Percentiles rank a stretch among this genome's conserved stretches.
These are phyloP conservation scores for Phortica okadai DNA, from an alignment of 2,888 invertebrate species.

Conservation along the genomic window DNA sequence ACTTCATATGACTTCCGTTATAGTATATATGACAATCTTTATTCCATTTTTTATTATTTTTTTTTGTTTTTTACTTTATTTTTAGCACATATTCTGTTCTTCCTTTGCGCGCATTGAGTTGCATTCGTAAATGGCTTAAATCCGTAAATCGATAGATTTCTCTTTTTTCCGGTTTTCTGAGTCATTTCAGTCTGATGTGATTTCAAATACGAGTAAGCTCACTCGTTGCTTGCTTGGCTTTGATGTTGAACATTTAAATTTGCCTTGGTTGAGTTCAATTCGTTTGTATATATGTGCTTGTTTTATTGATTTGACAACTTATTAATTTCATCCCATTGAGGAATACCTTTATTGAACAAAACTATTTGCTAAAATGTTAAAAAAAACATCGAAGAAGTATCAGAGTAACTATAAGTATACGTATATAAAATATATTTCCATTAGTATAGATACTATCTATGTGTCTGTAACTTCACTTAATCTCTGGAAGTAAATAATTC, in stretches of 20 bases:
- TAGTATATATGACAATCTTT: neutral
- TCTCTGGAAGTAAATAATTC: no score
- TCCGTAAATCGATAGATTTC: conserved; percentile 59
- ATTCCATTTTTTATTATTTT: neutral
- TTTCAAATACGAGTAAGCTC: neutral
- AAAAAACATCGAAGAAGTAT: no score
- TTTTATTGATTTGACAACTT: no score
- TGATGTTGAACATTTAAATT: conserved; percentile 9
- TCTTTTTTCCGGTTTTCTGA: conserved; percentile 23
- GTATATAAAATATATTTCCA: no score
- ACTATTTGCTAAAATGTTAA: no score
- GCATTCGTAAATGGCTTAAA: conserved; percentile 36
- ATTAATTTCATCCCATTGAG: no score
- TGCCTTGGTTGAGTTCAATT: neutral
- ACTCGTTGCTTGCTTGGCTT: neutral
- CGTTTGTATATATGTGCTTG: neutral
- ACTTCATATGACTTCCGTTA: conserved; percentile 6
- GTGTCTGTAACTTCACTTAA: no score
- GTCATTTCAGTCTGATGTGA: conserved; percentile 18
- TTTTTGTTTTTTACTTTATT: neutral
- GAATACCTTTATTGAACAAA: no score
- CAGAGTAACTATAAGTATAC: no score
- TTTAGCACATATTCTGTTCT: neutral
- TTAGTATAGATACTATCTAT: no score
- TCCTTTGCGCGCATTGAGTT: conserved; percentile 33